Conservation (phyloP, 2,797 vertebrate genomes). For the Cephalopachus bancanus region DNA sequence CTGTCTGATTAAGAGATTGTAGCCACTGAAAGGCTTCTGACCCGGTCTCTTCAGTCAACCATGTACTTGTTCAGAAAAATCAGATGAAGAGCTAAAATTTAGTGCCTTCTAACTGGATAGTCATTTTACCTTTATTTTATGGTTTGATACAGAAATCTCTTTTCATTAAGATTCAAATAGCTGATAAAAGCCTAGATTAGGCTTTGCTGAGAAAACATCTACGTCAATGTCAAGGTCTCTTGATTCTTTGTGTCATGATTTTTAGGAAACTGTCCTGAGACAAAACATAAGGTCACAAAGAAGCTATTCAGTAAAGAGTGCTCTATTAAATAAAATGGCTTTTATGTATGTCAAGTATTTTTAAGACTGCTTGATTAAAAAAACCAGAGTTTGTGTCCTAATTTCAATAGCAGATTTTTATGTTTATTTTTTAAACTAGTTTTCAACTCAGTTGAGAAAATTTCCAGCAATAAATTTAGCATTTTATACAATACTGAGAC, state of each 20-base stretch:
- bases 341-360: neutral
- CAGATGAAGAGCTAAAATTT: neutral
- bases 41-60: neutral
- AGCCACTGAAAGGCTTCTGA: neutral
- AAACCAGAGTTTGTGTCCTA: neutral
- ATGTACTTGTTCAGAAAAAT: neutral
- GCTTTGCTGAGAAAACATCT: conserved; percentile 10
- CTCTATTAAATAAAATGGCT: neutral
- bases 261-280: conserved; percentile 38
- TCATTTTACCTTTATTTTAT: conserved; percentile 4
- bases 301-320: neutral
- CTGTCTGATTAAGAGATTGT: neutral
- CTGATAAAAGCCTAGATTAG: conserved; percentile 28
- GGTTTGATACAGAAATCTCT: neutral
- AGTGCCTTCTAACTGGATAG: neutral
- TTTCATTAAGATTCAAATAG: conserved; percentile 24
- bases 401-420: neutral
- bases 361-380: neutral
- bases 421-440: neutral
- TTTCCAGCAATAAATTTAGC: conserved; percentile 44
- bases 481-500: neutral
- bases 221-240: neutral
- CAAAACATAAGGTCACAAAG: neutral
- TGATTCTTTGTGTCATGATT: neutral
- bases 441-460: neutral